Evolutionary conservation across 2,888 invertebrate genomes (phyloP), one percentile per base, ranked within the genome.

Genomic region (Megastigmus dorsalis): DNA sequence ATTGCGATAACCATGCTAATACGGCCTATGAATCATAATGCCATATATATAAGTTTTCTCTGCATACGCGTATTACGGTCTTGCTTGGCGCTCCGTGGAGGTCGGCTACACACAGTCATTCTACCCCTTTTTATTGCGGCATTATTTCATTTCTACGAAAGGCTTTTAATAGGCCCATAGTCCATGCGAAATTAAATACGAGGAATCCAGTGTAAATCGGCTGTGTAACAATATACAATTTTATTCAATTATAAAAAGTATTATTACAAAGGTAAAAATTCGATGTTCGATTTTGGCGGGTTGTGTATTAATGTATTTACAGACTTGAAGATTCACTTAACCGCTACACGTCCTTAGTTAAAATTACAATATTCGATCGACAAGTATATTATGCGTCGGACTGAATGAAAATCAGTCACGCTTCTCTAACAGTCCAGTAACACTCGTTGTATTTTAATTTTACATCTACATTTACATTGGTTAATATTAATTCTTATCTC

Each of bases 301-400:
- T 68, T 57, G 43, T n/a, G n/a, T n/a, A n/a, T n/a, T n/a, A n/a
- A n/a, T n/a, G n/a, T 74, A 74, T 74, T 55, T 74, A 74, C 74
- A 74, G 36, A 36, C 52, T 60, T 43, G 4, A 48, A 45, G 3
- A 45, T 26, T 43, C n/a, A 43, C 30, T 72, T 59, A 59, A 23
- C n/a, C 15, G 1, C 33, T 26, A 50, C 23, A 28, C 10, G 4
- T 48, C 6, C n/a, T 45, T 63, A 45, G 20, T 6, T 55, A 63
- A 33, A 54, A 66, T 50, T 59, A 59, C n/a, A 41, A 50, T 48
- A 2, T 33, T 63, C 3, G 28, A n/a, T n/a, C n/a, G n/a, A n/a
- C n/a, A n/a, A n/a, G n/a, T n/a, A n/a, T n/a, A n/a, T n/a, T n/a
- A n/a, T n/a, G n/a, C n/a, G n/a, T n/a, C n/a, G n/a, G n/a, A n/a